Percentiles rank a stretch among this genome's conserved stretches.
These are phyloP conservation scores for Aphelenchoides bicaudatus DNA, from an alignment of 2,888 invertebrate genomes.

Conservation along the genomic window DNA sequence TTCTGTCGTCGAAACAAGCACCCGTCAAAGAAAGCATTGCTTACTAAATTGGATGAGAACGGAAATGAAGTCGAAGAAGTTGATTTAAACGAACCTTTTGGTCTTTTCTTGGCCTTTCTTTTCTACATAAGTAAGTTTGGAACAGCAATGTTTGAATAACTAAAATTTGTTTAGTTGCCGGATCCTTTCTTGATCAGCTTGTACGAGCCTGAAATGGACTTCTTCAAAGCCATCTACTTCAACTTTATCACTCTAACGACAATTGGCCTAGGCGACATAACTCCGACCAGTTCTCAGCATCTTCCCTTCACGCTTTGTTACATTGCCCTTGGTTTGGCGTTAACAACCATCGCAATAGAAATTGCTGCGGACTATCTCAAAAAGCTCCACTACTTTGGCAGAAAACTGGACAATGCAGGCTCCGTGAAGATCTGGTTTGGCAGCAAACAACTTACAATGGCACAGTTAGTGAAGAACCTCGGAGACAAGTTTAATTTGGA, in stretches of 20 bases:
- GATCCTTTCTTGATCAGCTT: conserved; percentile 48
- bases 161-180: too few relatives aligned
- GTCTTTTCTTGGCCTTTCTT: conserved; percentile 50
- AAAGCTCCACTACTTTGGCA: conserved; percentile 55
- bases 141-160: too few relatives aligned
- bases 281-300: conserved; percentile 42
- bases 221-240: conserved; percentile 56
- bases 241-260: conserved; percentile 57
- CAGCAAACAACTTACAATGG: conserved; percentile 47
- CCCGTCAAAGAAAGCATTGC: conserved; percentile 11
- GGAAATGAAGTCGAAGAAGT: conserved; percentile 34
- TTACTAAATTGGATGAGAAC: conserved; percentile 37
- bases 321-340: conserved; percentile 50
- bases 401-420: conserved; percentile 55
- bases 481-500: conserved; percentile 55
- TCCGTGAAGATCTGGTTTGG: conserved; percentile 57
- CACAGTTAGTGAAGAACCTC: conserved; percentile 51
- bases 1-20: conserved; percentile 4
- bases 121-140: too few relatives aligned
- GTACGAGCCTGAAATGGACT: conserved; percentile 55
- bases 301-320: conserved; percentile 50
- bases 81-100: conserved; percentile 34
- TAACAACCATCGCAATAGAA: conserved; percentile 57
- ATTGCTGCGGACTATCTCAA: conserved; percentile 55
- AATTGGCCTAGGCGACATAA: conserved; percentile 55